Evolutionary conservation across 2,113 vertebrate genomes (phyloP), one percentile per base, ranked within the genome.

Genomic region (Lethenteron camtschaticum): DNA sequence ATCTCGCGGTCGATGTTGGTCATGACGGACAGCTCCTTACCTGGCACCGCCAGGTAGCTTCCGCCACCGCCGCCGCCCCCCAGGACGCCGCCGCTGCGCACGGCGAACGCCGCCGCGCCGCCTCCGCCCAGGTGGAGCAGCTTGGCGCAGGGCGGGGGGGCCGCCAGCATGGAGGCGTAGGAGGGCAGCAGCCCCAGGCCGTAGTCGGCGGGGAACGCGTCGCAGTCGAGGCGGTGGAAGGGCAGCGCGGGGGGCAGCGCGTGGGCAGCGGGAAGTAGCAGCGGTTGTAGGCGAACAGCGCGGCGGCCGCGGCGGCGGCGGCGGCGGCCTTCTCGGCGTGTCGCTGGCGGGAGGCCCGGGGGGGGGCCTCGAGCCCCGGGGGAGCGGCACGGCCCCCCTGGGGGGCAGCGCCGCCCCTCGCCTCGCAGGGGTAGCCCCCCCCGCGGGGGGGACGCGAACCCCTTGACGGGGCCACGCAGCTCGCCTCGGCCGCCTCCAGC

Each of bases 1-100:
- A 96, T 85, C 78, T 96, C 92, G 16, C 89, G 79, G 82, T 97
- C 91, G 55, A 95, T 88, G 79, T 85, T 81, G 41, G 89, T 83
- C 77, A 95, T 81, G 0, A 90, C 84, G 68, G 86, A 85, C 75
- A 95, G 73, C 69, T 96, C 90, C 4, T 41, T 41, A 41, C 41
- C 41, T 41, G 41, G 41, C 41, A 7, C 4, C 6, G 41, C 41
- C 41, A 41, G 41, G 41, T 41, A 41, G 41, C 41, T 41, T 41
- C 41, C 41, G 7, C 41, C 41, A 7, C 41, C 41, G 3, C 41
- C 41, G 6, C 41, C 41, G 7, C 41, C 10, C 63, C 14, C 10
- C 63, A 66, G 14, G 8, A 66, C 14, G 10, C 63, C 20, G 9
- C 63, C 63, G 10, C n/a, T 9, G 20, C 20, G 20, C 10, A 10